Evolutionary conservation across 1,140 invertebrate genomes (phyloP).

Genomic region (Euwallacea similis): DNA sequence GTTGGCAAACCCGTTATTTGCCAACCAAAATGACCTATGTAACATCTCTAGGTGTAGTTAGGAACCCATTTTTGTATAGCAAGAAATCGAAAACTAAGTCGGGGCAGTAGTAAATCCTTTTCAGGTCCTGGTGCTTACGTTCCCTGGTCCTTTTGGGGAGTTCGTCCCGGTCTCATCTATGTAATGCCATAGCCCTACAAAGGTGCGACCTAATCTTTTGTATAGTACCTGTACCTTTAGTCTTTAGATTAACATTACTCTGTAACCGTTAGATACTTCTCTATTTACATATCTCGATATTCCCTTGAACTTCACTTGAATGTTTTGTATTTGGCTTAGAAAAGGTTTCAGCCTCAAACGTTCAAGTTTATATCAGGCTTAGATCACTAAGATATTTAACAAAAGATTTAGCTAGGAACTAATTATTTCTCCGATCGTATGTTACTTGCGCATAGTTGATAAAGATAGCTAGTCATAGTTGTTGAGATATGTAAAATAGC

Average conservation of each 20-base stretch:
- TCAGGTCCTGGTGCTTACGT: constrained; percentile 50
- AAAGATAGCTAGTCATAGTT: constrained; percentile 24
- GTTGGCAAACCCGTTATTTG: background rate
- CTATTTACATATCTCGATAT: too few species aligned
- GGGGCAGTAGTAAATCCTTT: constrained; percentile 52
- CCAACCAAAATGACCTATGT: constrained; percentile 14
- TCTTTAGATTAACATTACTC: too few species aligned
- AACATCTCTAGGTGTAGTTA: constrained; percentile 38
- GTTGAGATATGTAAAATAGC: constrained; percentile 37
- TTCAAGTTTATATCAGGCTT: too few species aligned
- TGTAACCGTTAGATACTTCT: too few species aligned
- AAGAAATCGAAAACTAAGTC: constrained; percentile 44
- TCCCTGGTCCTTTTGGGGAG: constrained; percentile 50
- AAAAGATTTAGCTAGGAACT: constrained; percentile 22
- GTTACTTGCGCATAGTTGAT: constrained; percentile 18
- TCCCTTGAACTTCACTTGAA: too few species aligned
- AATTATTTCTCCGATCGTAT: constrained; percentile 19
- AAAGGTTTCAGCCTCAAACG: too few species aligned
- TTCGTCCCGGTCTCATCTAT: constrained; percentile 50
- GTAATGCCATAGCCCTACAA: constrained; percentile 46
- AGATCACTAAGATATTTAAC: too few species aligned
- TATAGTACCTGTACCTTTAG: constrained; percentile 32
- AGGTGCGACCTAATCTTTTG: constrained; percentile 51
- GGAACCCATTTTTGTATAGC: constrained; percentile 39
- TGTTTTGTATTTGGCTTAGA: too few species aligned